Percentiles rank a stretch among this genome's conserved stretches.
These are phyloP conservation scores for Nothobranchius furzeri DNA, from an alignment of 2,113 vertebrate genomes.

Conservation along the genomic window DNA sequence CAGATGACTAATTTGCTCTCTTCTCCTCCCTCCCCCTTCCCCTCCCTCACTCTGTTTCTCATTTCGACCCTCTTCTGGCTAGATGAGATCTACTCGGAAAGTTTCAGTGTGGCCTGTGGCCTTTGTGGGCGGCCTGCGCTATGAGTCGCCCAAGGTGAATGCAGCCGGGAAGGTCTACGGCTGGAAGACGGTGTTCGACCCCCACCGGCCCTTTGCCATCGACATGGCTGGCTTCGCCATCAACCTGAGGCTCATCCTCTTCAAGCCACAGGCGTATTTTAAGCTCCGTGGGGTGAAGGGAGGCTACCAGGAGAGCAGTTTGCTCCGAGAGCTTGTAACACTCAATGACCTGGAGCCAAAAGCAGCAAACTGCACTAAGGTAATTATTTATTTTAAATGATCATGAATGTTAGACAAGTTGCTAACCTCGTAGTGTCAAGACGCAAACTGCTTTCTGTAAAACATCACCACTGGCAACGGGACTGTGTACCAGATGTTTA, in stretches of 20 bases:
- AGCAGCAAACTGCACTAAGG: constrained; percentile 99
- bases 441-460: neutral
- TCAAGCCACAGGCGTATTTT: constrained; percentile 96
- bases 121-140: constrained; percentile 95
- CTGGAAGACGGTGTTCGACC: constrained; percentile 98
- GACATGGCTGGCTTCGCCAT: constrained; percentile 99
- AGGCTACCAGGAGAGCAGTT: constrained; percentile 97
- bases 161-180: constrained; percentile 95
- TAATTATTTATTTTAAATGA: constrained; percentile 47
- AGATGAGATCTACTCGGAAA: constrained; percentile 95
- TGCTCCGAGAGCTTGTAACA: constrained; percentile 95
- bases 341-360: constrained; percentile 96
- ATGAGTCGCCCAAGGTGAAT: constrained; percentile 94
- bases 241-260: constrained; percentile 93
- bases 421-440: too few relatives aligned
- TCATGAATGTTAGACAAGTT: constrained; percentile 1
- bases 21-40: neutral
- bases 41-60: constrained; percentile 4
- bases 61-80: constrained; percentile 8
- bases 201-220: constrained; percentile 95
- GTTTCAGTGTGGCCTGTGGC: constrained; percentile 98
- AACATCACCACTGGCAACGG: neutral
- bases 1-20: constrained; percentile 44
- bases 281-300: constrained; percentile 96
- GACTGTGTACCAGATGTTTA: neutral